Conservation (phyloP, 2,888 invertebrate genomes). For the Gastrophysa polygoni region DNA sequence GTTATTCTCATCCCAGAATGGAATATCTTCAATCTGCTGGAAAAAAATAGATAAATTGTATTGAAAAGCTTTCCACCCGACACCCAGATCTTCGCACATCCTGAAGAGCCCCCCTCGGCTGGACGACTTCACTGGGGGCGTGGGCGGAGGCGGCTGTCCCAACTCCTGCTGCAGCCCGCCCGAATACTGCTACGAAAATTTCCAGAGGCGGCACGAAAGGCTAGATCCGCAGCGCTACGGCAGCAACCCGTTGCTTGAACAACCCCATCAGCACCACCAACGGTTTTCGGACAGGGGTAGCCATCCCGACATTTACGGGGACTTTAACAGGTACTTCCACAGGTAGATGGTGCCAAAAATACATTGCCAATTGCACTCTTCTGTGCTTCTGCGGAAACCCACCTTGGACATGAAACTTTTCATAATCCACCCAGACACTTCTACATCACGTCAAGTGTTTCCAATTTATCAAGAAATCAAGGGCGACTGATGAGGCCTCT, state of each 20-base stretch:
- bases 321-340: slow-evolving; percentile 34
- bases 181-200: slow-evolving; percentile 63
- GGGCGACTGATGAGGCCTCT: no score
- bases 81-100: slow-evolving; percentile 62
- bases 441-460: no score
- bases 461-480: no score
- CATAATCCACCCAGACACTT: no score
- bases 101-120: slow-evolving; percentile 52
- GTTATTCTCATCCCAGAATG: no score
- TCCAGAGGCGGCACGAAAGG: slow-evolving; percentile 64
- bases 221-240: slow-evolving; percentile 59
- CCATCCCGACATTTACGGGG: slow-evolving; percentile 56
- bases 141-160: slow-evolving; percentile 55
- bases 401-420: no score
- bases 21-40: no score
- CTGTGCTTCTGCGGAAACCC: no score
- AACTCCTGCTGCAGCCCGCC: slow-evolving; percentile 46
- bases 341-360: no score
- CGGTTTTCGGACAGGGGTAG: slow-evolving; percentile 48
- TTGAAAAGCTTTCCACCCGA: no score
- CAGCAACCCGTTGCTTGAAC: slow-evolving; percentile 58
- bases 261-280: slow-evolving; percentile 36
- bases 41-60: no score
- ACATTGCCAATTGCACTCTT: no score
- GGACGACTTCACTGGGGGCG: slow-evolving; percentile 47